phyloP scores from a whole-genome alignment of 1,140 invertebrate species.

The Penaeus japonicus region DNA sequence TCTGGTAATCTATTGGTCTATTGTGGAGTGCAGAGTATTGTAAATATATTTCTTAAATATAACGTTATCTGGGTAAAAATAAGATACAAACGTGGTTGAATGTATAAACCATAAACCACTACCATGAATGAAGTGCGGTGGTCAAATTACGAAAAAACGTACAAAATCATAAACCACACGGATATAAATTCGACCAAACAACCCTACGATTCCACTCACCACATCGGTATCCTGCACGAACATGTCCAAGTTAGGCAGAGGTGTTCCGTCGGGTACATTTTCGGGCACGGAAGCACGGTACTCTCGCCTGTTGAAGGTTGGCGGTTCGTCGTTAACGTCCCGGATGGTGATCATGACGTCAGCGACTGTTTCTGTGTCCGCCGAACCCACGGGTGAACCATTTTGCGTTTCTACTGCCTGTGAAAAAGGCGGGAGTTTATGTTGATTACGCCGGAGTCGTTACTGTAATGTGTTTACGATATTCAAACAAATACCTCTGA shows the following conservation, averaged over 20 bases:
- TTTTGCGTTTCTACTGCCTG: conserved; percentile 80
- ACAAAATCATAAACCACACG: neutral
- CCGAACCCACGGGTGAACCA: conserved; percentile 70
- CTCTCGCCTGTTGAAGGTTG: conserved; percentile 72
- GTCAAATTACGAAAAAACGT: neutral
- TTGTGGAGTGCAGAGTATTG: no score
- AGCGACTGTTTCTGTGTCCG: conserved; percentile 50
- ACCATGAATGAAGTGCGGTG: no score
- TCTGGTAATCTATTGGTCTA: no score
- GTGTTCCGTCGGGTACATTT: conserved; percentile 81
- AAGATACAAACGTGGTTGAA: neutral
- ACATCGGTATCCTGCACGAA: conserved; percentile 85
- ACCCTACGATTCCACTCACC: conserved; percentile 67
- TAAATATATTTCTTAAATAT: no score
- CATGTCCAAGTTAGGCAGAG: conserved; percentile 84
- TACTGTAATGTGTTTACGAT: neutral
- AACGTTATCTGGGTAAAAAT: neutral
- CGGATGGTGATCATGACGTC: conserved; percentile 81
- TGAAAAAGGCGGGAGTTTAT: neutral
- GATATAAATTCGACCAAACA: neutral
- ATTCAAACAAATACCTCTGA: no score
- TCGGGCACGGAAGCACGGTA: conserved; percentile 83
- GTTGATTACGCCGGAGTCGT: neutral
- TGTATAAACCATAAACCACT: neutral
- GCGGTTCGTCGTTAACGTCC: conserved; percentile 94